phyloP scores from a whole-genome alignment of 2,113 vertebrate species.

The Oreocharis arfaki region DNA sequence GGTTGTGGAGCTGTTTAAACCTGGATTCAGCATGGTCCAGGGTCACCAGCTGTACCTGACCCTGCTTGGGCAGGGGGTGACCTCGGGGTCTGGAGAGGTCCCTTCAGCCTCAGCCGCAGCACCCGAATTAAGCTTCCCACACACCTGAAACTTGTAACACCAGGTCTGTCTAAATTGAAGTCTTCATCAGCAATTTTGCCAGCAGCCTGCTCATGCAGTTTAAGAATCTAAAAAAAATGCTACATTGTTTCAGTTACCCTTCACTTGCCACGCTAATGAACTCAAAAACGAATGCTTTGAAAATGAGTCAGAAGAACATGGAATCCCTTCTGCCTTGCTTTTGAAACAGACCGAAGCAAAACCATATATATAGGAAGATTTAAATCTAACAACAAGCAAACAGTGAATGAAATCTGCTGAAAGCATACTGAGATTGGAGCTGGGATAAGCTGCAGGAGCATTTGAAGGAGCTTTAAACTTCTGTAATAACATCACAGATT shows the following conservation, averaged over 20 bases:
- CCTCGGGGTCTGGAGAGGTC: neutral
- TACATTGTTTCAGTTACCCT: neutral
- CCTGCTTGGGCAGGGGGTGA: neutral
- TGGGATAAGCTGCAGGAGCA: neutral
- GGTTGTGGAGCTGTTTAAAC: neutral
- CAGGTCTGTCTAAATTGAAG: neutral
- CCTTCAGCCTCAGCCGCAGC: neutral
- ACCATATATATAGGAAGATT: neutral
- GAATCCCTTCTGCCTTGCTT: neutral
- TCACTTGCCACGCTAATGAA: neutral
- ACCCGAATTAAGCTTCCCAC: neutral
- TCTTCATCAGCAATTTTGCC: neutral
- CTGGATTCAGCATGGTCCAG: accelerated
- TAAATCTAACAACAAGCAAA: neutral
- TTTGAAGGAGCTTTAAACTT: neutral
- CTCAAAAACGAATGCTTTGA: neutral
- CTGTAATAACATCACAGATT: neutral
- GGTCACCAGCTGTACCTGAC: neutral
- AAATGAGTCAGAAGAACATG: neutral
- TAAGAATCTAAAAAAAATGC: neutral
- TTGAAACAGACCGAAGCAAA: neutral
- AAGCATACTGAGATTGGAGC: neutral
- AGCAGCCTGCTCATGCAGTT: neutral
- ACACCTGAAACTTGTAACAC: neutral
- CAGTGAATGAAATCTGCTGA: neutral